Percentiles rank a stretch among this genome's conserved stretches.
Conservation (phyloP, 1,140 invertebrate genomes). For the Drosophila rufa region DNA sequence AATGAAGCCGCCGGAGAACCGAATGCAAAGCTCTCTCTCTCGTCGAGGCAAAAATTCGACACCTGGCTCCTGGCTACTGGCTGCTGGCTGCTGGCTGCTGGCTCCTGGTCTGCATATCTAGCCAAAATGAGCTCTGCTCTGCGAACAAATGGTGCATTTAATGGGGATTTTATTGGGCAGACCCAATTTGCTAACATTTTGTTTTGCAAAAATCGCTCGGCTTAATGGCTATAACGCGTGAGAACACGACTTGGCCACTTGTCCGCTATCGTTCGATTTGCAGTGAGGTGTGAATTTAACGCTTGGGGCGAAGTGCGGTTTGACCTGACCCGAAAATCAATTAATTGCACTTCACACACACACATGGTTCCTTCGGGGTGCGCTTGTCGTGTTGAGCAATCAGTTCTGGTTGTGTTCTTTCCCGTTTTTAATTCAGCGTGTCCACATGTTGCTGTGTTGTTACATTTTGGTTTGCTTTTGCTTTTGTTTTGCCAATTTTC, state of each 20-base stretch:
- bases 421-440: constrained; percentile 45
- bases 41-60: constrained; percentile 38
- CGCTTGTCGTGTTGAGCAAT: constrained; percentile 20
- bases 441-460: constrained; percentile 37
- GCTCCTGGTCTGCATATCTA: constrained; percentile 3
- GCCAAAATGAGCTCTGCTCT: constrained; percentile 9
- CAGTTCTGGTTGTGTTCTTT: constrained; percentile 29
- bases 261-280: constrained; percentile 15
- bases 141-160: constrained; percentile 35
- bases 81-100: not conserved
- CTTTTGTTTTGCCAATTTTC: constrained; percentile 39
- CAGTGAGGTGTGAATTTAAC: constrained; percentile 28
- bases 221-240: not conserved
- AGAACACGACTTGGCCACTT: not conserved
- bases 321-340: constrained; percentile 30
- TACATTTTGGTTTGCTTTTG: constrained; percentile 16
- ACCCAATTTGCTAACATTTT: constrained; percentile 18
- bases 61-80: constrained; percentile 5
- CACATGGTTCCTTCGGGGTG: constrained; percentile 21
- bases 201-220: not conserved
- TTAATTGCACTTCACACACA: constrained; percentile 29
- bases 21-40: constrained; percentile 19
- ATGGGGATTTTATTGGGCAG: constrained; percentile 7
- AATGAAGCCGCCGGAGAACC: constrained; percentile 31
- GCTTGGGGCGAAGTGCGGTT: not conserved